Conservation (phyloP, 2,113 vertebrate species). For the Argyrosomus japonicus region DNA sequence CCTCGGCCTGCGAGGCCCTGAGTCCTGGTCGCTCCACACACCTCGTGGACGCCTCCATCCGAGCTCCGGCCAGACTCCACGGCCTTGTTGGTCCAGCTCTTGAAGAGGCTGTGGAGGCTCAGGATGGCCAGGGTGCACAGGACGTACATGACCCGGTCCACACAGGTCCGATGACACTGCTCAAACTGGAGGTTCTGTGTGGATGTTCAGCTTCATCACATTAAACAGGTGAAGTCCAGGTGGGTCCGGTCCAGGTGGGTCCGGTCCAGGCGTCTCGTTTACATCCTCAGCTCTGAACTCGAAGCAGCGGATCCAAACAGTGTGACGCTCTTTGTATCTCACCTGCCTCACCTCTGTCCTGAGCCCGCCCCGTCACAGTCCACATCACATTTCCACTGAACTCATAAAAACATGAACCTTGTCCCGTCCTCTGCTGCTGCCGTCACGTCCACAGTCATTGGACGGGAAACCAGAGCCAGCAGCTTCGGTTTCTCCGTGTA, state of each 20-base stretch:
- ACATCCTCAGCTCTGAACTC: constrained; percentile 5
- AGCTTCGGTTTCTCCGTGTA: constrained; percentile 29
- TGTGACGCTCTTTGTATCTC: constrained; percentile 5
- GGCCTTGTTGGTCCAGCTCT: constrained; percentile 17
- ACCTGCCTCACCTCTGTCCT: constrained; percentile 45
- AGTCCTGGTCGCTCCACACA: background rate
- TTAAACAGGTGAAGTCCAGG: background rate
- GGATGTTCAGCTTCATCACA: background rate
- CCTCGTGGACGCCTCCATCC: background rate
- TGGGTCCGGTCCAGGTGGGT: no score
- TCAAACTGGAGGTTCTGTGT: background rate
- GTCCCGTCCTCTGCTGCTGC: constrained; percentile 24
- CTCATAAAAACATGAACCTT: constrained; percentile 65
- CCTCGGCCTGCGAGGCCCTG: background rate
- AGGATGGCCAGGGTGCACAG: constrained; percentile 81
- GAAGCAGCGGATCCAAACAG: background rate
- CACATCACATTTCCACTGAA: constrained; percentile 30
- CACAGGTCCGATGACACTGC: background rate
- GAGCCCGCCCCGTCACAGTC: background rate
- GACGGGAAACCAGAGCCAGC: constrained; percentile 43
- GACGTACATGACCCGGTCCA: constrained; percentile 74
- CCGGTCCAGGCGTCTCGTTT: background rate
- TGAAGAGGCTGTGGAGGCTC: constrained; percentile 74
- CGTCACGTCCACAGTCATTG: background rate
- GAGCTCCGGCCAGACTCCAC: background rate